Evolutionary conservation across 2,888 invertebrate species (phyloP), one percentile per base, ranked within the genome.

Genomic region (Aplocera efformata): DNA sequence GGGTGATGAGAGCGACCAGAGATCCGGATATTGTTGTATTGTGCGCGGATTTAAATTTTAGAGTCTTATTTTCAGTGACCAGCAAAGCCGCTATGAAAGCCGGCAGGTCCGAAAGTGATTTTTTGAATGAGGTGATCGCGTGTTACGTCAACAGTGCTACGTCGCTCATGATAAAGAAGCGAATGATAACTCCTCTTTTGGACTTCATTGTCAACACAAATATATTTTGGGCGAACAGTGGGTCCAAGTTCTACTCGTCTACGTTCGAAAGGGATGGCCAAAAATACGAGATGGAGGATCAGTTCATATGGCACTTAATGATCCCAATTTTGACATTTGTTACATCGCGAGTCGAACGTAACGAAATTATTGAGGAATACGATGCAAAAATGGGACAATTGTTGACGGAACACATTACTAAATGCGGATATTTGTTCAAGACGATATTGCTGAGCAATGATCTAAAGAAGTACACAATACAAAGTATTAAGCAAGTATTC

Each of bases 191-290:
- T 5, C 45, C 48, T 1, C n/a, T 63, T 2, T 43, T 65, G 22
- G 59, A 63, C 20, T 68, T 60, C 13, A 38, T 58, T 3, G 48
- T 62, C 4, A 58, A 58, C 10, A 58, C 60, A 17, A 56, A 53
- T 26, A 46, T 63, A 41, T 63, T 66, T 36, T 69, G 63, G 60
- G 48, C 56, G 2, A 57, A 59, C 33, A 41, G 60, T 7, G 60
- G 60, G n/a, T 48, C 37, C 4, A 47, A 41, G 13, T 6, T 52
- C 1, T 41, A 40, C 8, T 47, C 61, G 7, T 37, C 58, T 3
- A 56, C 52, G 9, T 67, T 68, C 47, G 61, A 65, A 37, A 58
- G 60, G 29, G 59, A 66, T 36, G 72, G 69, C 3, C 55, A 55
- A 11, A 56, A 46, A 8, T 60, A 58, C n/a, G 54, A 57, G 7